Evolutionary conservation across 2,113 vertebrate species (phyloP).

Genomic region (Ovis canadensis): DNA sequence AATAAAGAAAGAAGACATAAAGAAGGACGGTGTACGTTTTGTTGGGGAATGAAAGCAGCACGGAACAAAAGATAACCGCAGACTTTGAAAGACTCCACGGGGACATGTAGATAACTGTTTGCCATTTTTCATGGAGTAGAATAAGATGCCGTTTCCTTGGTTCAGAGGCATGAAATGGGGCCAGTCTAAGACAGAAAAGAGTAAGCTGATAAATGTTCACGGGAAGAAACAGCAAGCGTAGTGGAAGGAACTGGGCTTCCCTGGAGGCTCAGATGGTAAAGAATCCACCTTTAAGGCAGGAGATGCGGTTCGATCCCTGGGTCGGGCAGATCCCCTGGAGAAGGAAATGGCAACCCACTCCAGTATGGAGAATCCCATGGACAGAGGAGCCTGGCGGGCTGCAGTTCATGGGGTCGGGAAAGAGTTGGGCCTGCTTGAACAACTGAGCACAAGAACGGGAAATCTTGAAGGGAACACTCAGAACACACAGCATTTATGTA

Average conservation of each 20-base stretch:
- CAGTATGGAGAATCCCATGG: background rate
- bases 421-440: background rate
- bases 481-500: rapidly evolving
- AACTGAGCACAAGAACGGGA: too few species aligned
- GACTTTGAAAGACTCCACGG: rapidly evolving
- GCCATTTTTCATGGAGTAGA: background rate
- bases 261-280: background rate
- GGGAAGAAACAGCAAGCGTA: too few species aligned
- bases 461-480: rapidly evolving
- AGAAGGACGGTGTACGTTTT: background rate
- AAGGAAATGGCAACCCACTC: background rate
- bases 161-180: background rate
- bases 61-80: rapidly evolving
- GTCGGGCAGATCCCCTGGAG: rapidly evolving
- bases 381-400: background rate
- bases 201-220: background rate
- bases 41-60: rapidly evolving
- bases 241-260: background rate
- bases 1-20: background rate
- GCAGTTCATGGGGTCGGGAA: rapidly evolving
- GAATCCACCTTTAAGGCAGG: background rate
- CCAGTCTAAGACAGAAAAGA: background rate
- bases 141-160: rapidly evolving
- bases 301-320: rapidly evolving
- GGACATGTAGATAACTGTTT: background rate